phyloP scores from a whole-genome alignment of 1,140 invertebrate species.

The Heliothis virescens region DNA sequence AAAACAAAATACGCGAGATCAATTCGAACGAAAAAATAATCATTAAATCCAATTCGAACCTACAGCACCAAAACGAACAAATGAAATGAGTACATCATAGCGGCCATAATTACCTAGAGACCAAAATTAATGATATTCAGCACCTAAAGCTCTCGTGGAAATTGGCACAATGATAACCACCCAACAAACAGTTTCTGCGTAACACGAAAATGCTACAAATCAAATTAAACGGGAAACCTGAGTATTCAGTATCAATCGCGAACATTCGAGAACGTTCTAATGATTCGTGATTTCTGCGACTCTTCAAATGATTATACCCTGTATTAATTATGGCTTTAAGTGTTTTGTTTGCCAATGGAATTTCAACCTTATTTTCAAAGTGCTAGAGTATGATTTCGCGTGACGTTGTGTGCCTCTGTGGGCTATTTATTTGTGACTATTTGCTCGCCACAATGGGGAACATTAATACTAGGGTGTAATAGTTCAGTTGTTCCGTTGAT shows the following conservation, averaged over 20 bases:
- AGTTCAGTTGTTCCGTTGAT: neutral
- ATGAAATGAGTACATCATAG: too few species aligned
- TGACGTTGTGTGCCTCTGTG: neutral
- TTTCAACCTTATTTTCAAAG: neutral
- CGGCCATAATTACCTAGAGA: neutral
- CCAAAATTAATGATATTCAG: neutral
- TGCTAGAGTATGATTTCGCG: neutral
- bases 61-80: too few species aligned
- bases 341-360: neutral
- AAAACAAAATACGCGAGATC: too few species aligned
- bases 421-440: conserved; percentile 40
- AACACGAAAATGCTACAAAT: conserved; percentile 4
- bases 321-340: conserved; percentile 25
- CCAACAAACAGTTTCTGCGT: neutral
- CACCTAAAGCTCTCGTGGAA: neutral
- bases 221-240: neutral
- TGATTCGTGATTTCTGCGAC: conserved; percentile 31
- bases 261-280: conserved; percentile 11
- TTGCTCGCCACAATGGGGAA: conserved; percentile 29
- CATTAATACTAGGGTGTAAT: conserved; percentile 23
- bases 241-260: conserved; percentile 5
- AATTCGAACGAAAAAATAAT: too few species aligned
- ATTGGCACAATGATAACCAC: neutral
- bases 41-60: too few species aligned
- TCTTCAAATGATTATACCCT: conserved; percentile 21